A percentile compares a stretch with the other conserved stretches of the same genome.
Evolutionary conservation across 2,888 invertebrate genomes (phyloP).

Genomic region (Pristionchus exspectatus): DNA sequence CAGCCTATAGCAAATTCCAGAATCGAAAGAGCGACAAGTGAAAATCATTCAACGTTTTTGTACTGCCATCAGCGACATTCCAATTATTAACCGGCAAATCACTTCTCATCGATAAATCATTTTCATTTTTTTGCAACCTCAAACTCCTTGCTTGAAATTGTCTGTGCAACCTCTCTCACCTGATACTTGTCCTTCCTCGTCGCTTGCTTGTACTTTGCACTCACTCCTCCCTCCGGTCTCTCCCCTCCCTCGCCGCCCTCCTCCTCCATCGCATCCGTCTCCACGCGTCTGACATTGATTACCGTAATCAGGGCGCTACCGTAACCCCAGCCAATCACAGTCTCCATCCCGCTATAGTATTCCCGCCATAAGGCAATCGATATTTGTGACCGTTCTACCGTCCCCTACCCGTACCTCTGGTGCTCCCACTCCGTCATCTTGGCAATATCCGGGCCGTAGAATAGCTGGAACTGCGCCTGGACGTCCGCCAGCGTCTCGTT

Average conservation of each 20-base stretch:
- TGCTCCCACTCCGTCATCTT: slow-evolving; percentile 78
- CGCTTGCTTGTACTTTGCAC: slow-evolving; percentile 63
- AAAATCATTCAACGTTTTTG: too few relatives aligned
- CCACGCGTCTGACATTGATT: neutral
- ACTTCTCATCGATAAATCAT: too few relatives aligned
- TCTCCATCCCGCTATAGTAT: neutral
- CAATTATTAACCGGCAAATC: too few relatives aligned
- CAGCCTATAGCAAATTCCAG: too few relatives aligned
- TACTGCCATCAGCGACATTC: too few relatives aligned
- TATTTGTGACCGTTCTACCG: too few relatives aligned
- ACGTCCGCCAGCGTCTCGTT: slow-evolving; percentile 94
- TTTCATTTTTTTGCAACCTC: neutral
- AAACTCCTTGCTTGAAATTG: too few relatives aligned
- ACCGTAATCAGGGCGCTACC: neutral
- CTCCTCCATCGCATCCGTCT: slow-evolving; percentile 30
- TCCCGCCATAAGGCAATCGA: neutral
- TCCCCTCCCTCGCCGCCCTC: slow-evolving; percentile 55
- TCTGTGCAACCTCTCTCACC: slow-evolving; percentile 51
- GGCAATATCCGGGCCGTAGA: slow-evolving; percentile 87
- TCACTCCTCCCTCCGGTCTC: slow-evolving; percentile 25
- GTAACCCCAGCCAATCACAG: neutral
- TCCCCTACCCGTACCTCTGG: slow-evolving; percentile 29
- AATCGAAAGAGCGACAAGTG: too few relatives aligned
- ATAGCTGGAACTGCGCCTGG: slow-evolving; percentile 90
- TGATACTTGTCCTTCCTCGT: slow-evolving; percentile 69